Base-by-base conservation (phyloP, 2,888 invertebrate genomes). In the Eutolmus rufibarbis region DNA sequence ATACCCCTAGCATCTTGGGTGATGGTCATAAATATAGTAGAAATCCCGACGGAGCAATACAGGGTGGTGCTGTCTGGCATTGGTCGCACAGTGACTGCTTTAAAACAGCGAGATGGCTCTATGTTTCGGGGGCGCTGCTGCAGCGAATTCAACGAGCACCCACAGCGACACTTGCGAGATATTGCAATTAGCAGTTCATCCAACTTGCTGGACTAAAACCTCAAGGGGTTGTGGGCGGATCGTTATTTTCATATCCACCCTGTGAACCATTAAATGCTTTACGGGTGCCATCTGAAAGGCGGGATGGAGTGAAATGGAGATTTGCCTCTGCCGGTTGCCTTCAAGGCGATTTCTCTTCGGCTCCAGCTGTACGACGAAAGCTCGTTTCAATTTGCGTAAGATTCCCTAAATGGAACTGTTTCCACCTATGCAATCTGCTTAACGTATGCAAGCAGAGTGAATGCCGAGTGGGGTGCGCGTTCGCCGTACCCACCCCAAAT, bases 331-430 rank as follows among this genome's bases (percentile, higher is more conserved):
- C 12, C 12, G n/a, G 66, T 56, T 51, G 31, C 23, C 37, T 78
- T 78, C 14, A 43, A 78, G 78, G 43, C 40, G 51, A 79, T 51
- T 46, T 79, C 31, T 31, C 51, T 79, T 14, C 66, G 7, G 12
- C 28, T 23, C 40, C 51, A 19, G 31, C 23, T 31, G 31, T 16
- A 79, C 31, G 51, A n/a, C 46, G 23, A 79, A 79, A 79, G 16
- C 79, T 79, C 79, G 51, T 43, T 79, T 79, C 79, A 79, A 79
- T 79, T 78, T 79, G 51, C 31, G 79, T 51, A 79, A 79, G 79
- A 51, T 79, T 79, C 51, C 31, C 23, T 37, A 51, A 79, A 79
- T 79, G 23, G 14, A 51, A 79, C 51, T 79, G 79, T 51, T 79
- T 43, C 79, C 51, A 79, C 51, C 51, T 79, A 23, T 46, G 79